Evolutionary conservation across 2,888 invertebrate species (phyloP).

Genomic region (Plagodis pulveraria): DNA sequence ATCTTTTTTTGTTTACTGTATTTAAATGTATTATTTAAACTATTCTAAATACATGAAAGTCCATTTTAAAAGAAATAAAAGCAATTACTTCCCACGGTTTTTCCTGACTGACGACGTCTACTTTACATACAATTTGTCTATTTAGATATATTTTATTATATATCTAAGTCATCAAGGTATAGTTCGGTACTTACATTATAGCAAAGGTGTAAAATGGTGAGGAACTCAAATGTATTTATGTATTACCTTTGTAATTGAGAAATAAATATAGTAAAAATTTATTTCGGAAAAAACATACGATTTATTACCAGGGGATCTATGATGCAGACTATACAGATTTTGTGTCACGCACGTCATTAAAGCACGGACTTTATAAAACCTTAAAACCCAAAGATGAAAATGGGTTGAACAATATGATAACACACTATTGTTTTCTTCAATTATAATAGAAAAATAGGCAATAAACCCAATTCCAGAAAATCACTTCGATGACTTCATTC

Average conservation of each 20-base stretch:
- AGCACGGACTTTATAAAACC: not conserved
- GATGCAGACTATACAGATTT: not conserved
- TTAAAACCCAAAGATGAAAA: conserved; percentile 10
- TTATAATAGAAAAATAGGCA: conserved; percentile 26
- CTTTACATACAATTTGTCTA: conserved; percentile 51
- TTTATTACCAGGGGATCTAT: too few species aligned
- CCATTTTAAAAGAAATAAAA: conserved; percentile 14
- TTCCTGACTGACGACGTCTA: conserved; percentile 26
- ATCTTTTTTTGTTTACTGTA: too few species aligned
- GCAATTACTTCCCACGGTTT: conserved; percentile 29
- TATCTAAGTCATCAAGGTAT: conserved; percentile 45
- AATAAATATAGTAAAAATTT: too few species aligned
- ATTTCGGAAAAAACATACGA: too few species aligned
- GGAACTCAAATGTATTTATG: conserved; percentile 15
- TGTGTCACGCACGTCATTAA: too few species aligned
- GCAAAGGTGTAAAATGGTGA: conserved; percentile 22
- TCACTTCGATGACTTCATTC: conserved; percentile 36
- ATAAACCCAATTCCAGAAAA: conserved; percentile 29
- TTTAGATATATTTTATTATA: conserved; percentile 52
- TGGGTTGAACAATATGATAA: conserved; percentile 21
- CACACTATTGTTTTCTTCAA: conserved; percentile 2
- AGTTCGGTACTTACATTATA: conserved; percentile 23
- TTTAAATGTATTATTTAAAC: too few species aligned
- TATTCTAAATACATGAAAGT: too few species aligned
- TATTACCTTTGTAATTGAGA: conserved; percentile 6